Conservation (phyloP, 2,113 vertebrate genomes). For the Ciconia maguari region DNA sequence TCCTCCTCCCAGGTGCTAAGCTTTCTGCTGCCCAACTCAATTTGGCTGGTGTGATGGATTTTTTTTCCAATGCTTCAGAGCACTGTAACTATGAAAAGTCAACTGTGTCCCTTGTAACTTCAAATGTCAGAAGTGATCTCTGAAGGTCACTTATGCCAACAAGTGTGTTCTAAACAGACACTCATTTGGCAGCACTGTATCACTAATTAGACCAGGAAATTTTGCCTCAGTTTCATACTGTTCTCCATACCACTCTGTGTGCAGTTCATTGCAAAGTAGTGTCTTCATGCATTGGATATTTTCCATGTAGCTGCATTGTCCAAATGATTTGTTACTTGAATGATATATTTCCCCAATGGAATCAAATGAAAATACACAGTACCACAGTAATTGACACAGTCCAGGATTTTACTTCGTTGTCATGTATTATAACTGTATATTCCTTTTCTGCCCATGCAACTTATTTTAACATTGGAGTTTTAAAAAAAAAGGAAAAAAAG, state of each 20-base stretch:
- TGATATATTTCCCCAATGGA: constrained; percentile 13
- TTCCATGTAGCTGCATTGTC: not conserved
- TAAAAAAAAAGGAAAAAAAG: not conserved
- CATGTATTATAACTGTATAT: constrained; percentile 6
- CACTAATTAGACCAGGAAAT: constrained; percentile 18
- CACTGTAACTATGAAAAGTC: not conserved
- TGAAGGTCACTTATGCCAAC: not conserved
- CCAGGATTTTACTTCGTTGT: constrained; percentile 42
- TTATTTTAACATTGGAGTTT: not conserved
- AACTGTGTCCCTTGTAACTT: not conserved
- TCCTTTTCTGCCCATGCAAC: not conserved
- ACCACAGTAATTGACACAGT: constrained; percentile 17
- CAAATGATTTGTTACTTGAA: constrained; percentile 31
- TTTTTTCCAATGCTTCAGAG: not conserved
- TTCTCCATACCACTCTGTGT: not conserved
- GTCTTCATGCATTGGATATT: constrained; percentile 9
- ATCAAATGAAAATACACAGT: constrained; percentile 24
- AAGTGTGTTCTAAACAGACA: not conserved
- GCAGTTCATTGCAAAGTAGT: not conserved
- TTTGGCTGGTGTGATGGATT: not conserved
- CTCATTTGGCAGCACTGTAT: not conserved
- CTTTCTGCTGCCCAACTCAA: not conserved
- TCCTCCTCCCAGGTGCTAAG: not conserved
- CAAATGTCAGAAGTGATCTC: not conserved
- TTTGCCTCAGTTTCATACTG: not conserved